Evolutionary conservation across 2,888 invertebrate species (phyloP), one percentile per base, ranked within the genome.

Genomic region (Drosophila kokeensis): DNA sequence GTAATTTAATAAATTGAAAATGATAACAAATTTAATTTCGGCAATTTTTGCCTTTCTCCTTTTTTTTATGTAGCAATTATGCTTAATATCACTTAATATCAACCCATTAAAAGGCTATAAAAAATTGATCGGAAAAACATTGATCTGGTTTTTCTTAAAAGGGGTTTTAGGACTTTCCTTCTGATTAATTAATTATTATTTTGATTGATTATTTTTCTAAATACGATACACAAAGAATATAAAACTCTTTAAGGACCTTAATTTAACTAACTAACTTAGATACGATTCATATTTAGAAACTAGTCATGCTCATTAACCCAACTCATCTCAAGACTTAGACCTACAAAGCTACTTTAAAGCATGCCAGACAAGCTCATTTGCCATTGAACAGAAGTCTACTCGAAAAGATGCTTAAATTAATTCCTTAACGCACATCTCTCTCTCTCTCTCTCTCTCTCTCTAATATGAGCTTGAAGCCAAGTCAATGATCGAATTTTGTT

Each of bases 401-500:
- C 30, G 5, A 29, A 30, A 29, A 55, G 29, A 45, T 29, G 7
- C 13, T 36, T 15, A 40, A 49, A 52, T 27, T 29, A 52, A 40
- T 57, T 36, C 36, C 36, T 42, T 18, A 32, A 57, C 10, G 30
- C 30, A 30, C 30, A 10, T 32, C 4, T 5, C 4, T 5, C n/a
- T 3, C 13, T n/a, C 40, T 11, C 11, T 40, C 18, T 36, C 0
- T 38, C 15, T 38, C 18, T 3, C 1, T 18, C 18, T 8, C 18
- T 21, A 4, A 11, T 11, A 11, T 4, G 11, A 66, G 49, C 64
- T 62, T 18, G 29, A 21, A 49, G 34, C 18, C 8, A 48, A 62
- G 79, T 77, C 79, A 77, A 78, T 69, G 76, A 48, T 69, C 73
- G 64, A 61, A 53, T 21, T 66, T 63, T 58, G 60, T 54, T 63